Evolutionary conservation across 1,140 invertebrate genomes (phyloP), one percentile per base, ranked within the genome.

Genomic region (Apis laboriosa): DNA sequence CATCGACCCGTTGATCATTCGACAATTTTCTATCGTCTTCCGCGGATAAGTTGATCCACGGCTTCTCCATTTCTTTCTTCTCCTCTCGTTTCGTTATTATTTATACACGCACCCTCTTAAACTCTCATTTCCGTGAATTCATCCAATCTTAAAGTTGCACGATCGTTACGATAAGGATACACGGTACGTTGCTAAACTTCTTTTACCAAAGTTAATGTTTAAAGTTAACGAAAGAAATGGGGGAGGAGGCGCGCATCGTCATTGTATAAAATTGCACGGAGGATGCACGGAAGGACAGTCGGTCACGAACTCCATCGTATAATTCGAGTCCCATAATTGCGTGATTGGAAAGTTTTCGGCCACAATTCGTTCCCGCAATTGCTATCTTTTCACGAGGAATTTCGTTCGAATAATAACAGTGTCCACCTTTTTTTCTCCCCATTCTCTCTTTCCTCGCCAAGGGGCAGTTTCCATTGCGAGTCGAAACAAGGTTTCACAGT

Each of bases 211-310:
- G 24, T 24, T 24, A 24, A 56, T 13, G 34, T 43, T 43, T 17
- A 12, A 13, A 83, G 28, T 58, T 55, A 61, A 49, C 55, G 24
- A 5, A 7, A 7, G 34, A 3, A 34, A 2, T 1, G 34, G 34
- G 0, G 5, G 5, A 43, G 4, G 34, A 43, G 80, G 21, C 17
- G 19, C 74, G 55, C 56, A 64, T 34, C 13, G 19, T 43, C 49
- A 43, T 64, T 58, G 64, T 68, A 3, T 67, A 58, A 70, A 83
- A 77, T 83, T 64, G 58, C 64, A 55, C 21, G 19, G 34, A 34
- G 34, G 34, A 34, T 0, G 3, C 2, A 17, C 64, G 21, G 74
- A 63, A 19, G 24, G 55, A 63, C 28, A 51, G 66, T 77, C 28
- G 34, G 66, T 77, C 74, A 21, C 51, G 49, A 71, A 55, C 66